Percentiles rank a stretch among this genome's conserved stretches.
phyloP scores from a whole-genome alignment of 2,888 invertebrate genomes.

The Heliothis peltigera region DNA sequence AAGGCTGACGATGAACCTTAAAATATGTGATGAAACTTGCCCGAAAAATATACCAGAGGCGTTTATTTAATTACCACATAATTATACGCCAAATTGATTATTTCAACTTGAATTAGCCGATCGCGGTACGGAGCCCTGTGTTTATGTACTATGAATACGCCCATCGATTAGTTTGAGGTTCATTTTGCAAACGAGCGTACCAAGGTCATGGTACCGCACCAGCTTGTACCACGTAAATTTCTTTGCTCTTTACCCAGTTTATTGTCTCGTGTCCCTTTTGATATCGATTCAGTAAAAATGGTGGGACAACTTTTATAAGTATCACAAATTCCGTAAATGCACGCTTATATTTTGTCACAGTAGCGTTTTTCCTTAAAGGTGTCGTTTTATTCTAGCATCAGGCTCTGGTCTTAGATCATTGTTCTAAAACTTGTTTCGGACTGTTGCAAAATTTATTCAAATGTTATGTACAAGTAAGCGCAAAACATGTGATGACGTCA shows the following conservation, averaged over 20 bases:
- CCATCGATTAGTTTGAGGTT: constrained; percentile 82
- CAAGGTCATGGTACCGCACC: constrained; percentile 88
- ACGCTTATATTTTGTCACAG: constrained; percentile 7
- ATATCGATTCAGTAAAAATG: constrained; percentile 66
- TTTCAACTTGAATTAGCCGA: constrained; percentile 39
- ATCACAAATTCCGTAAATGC: constrained; percentile 20
- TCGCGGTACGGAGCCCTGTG: constrained; percentile 59
- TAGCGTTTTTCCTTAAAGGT: background rate
- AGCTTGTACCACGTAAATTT: constrained; percentile 84
- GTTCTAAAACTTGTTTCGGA: constrained; percentile 5
- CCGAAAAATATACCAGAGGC: background rate
- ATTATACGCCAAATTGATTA: constrained; percentile 13
- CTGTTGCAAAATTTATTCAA: constrained; percentile 36
- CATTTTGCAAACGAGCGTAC: constrained; percentile 74
- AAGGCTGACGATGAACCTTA: no score
- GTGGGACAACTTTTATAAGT: constrained; percentile 36
- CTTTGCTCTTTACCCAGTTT: constrained; percentile 75
- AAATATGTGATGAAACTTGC: no score
- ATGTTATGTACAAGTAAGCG: constrained; percentile 26
- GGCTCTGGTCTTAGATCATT: background rate
- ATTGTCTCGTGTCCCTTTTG: constrained; percentile 67
- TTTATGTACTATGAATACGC: constrained; percentile 73
- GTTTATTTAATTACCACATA: background rate
- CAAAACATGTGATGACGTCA: constrained; percentile 35
- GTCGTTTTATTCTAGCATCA: constrained; percentile 7